Conservation (phyloP, 2,797 vertebrate genomes). For the Setipinna tenuifilis region DNA sequence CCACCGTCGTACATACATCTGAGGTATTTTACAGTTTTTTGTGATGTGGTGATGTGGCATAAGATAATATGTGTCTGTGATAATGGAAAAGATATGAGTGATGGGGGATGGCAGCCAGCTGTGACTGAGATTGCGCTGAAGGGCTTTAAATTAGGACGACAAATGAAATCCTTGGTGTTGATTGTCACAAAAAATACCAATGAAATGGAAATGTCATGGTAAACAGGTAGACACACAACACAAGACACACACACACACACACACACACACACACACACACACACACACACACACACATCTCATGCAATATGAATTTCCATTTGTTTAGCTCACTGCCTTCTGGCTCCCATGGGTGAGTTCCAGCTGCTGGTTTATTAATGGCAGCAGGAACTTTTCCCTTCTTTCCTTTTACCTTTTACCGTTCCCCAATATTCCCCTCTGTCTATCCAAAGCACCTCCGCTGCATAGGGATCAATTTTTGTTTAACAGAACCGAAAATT, state of each 20-base stretch:
- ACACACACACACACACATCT: conserved; percentile 30
- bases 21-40: neutral
- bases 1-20: neutral
- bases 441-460: conserved; percentile 5
- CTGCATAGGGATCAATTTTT: conserved; percentile 36
- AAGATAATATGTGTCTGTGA: conserved; percentile 17
- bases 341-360: conserved; percentile 44
- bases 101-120: conserved; percentile 17
- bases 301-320: conserved; percentile 74
- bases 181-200: conserved; percentile 62
- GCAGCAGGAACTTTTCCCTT: conserved; percentile 56
- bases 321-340: conserved; percentile 62
- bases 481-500: conserved; percentile 41
- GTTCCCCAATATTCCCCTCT: neutral
- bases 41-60: neutral
- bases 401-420: conserved; percentile 36
- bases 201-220: conserved; percentile 72
- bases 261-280: conserved; percentile 37
- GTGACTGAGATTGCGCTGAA: conserved; percentile 16
- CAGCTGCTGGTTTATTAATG: conserved; percentile 71
- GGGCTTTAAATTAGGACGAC: conserved; percentile 53
- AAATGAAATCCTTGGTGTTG: conserved; percentile 59
- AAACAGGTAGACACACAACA: conserved; percentile 38
- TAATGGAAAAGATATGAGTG: conserved; percentile 26
- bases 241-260: neutral